A percentile compares a stretch with the other conserved stretches of the same genome.
phyloP scores from a whole-genome alignment of 2,113 vertebrate species.

The Calidris pugnax region DNA sequence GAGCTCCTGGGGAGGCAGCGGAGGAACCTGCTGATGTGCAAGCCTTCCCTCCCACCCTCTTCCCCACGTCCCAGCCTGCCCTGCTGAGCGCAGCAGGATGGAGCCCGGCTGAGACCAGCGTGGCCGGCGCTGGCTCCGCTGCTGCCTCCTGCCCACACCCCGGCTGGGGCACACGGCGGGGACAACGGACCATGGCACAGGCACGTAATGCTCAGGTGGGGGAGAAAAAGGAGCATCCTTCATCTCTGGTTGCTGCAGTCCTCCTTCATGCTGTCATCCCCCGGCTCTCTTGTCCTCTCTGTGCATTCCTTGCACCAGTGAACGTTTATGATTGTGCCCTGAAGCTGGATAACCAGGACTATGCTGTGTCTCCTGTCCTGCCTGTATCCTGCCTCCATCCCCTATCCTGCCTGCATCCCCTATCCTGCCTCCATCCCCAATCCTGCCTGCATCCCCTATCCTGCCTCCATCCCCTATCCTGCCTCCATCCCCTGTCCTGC shows the following conservation, averaged over 20 bases:
- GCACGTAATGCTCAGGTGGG: accelerated
- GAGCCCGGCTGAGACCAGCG: neutral
- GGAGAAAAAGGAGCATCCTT: neutral
- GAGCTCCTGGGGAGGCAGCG: neutral
- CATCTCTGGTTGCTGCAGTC: neutral
- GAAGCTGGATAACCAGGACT: neutral
- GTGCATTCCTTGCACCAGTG: neutral
- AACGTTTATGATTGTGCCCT: accelerated
- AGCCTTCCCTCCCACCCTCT: neutral
- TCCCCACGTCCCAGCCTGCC: neutral
- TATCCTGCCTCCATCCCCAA: too few species aligned
- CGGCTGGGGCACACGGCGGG: neutral
- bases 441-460: neutral
- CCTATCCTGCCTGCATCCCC: neutral
- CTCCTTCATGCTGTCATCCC: accelerated
- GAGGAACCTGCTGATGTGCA: neutral
- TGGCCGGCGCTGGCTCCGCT: accelerated
- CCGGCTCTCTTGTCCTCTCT: accelerated
- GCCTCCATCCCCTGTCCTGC: neutral
- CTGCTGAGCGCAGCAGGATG: conserved; percentile 18
- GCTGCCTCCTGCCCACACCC: neutral
- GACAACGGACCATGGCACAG: accelerated
- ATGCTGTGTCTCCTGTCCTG: neutral
- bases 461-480: neutral
- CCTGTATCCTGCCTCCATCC: neutral